phyloP scores from a whole-genome alignment of 1,140 invertebrate genomes.

The Callitettix versicolor region DNA sequence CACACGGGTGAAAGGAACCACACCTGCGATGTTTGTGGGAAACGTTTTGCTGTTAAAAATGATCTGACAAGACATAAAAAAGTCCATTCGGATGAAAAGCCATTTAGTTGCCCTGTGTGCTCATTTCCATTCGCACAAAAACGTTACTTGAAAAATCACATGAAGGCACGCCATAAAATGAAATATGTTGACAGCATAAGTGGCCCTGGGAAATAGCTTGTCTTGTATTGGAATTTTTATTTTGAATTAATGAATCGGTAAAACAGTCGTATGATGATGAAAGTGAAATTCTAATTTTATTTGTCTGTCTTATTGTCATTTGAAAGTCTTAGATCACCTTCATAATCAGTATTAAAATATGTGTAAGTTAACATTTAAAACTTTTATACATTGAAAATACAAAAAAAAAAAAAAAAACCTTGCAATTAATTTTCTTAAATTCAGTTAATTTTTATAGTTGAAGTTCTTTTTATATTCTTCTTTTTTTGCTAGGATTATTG shows the following conservation, averaged over 20 bases:
- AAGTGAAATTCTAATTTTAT: too few species aligned
- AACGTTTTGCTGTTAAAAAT: conserved; percentile 39
- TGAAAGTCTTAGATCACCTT: too few species aligned
- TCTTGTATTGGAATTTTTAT: not conserved
- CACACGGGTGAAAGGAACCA: conserved; percentile 27
- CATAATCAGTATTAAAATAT: too few species aligned
- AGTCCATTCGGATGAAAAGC: conserved; percentile 41
- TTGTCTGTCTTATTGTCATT: too few species aligned
- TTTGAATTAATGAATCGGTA: not conserved
- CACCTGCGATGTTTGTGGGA: conserved; percentile 39
- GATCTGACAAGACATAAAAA: conserved; percentile 39
- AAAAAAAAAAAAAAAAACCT: too few species aligned
- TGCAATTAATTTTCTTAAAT: too few species aligned
- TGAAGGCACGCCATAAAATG: conserved; percentile 18
- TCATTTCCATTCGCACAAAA: conserved; percentile 42
- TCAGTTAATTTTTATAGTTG: too few species aligned
- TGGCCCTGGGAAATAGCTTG: not conserved
- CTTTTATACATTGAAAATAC: too few species aligned
- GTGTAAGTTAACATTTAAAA: too few species aligned
- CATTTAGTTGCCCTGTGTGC: conserved; percentile 40
- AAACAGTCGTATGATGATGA: not conserved
- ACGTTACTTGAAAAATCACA: conserved; percentile 33
- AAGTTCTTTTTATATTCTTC: too few species aligned
- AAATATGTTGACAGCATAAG: not conserved
- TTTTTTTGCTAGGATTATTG: too few species aligned